Conservation (phyloP, 2,888 invertebrate genomes). For the Meteorus colon region DNA sequence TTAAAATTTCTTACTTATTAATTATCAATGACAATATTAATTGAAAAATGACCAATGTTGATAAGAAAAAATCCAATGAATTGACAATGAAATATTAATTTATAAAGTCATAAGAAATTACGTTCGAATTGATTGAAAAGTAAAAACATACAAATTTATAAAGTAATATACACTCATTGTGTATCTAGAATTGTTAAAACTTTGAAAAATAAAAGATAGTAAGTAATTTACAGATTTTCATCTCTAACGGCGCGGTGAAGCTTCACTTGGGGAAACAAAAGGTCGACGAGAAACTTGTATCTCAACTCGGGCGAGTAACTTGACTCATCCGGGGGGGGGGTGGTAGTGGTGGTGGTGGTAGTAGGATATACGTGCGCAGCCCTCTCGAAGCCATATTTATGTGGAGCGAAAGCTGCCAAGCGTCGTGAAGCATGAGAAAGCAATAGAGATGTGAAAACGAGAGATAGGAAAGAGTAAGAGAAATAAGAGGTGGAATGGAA, state of each 20-base stretch:
- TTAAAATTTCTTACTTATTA: too few species aligned
- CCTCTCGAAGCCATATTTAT: conserved; percentile 64
- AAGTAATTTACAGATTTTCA: conserved; percentile 23
- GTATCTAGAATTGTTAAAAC: neutral
- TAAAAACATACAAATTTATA: neutral
- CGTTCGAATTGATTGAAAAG: neutral
- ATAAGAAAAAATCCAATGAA: too few species aligned
- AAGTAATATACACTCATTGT: neutral
- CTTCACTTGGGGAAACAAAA: conserved; percentile 37
- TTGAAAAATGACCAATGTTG: too few species aligned
- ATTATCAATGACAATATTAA: too few species aligned
- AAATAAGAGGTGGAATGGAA: conserved; percentile 13
- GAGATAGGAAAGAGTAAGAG: conserved; percentile 37
- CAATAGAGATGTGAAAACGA: conserved; percentile 43
- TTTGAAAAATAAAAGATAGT: conserved; percentile 13
- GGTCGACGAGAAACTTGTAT: conserved; percentile 50
- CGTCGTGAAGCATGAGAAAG: conserved; percentile 47
- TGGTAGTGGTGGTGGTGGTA: neutral
- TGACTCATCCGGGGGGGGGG: conserved; percentile 51
- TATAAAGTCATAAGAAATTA: neutral
- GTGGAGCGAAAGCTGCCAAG: conserved; percentile 51
- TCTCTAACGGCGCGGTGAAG: conserved; percentile 20
- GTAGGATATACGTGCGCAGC: conserved; percentile 20
- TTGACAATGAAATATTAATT: too few species aligned
- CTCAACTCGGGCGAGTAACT: conserved; percentile 57